phyloP scores from a whole-genome alignment of 2,888 invertebrate species.

The Cantharis rufa region DNA sequence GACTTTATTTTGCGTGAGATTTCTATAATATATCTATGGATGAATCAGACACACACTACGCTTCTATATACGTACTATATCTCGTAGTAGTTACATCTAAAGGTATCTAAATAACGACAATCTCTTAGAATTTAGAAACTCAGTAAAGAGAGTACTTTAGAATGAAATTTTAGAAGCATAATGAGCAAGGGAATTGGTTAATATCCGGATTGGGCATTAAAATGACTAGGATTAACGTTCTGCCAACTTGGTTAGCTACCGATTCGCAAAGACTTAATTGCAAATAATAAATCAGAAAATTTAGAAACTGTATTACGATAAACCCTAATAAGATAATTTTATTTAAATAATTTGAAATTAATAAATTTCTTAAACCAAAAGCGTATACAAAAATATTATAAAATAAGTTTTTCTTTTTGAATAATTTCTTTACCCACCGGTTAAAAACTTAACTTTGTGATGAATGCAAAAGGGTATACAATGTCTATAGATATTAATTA shows the following conservation, averaged over 20 bases:
- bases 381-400: neutral
- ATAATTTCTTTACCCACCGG: too few species aligned
- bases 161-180: slow-evolving; percentile 34
- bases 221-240: slow-evolving; percentile 44
- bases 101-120: slow-evolving; percentile 11
- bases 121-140: slow-evolving; percentile 9
- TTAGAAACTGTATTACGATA: slow-evolving; percentile 17
- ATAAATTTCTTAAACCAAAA: neutral
- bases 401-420: neutral
- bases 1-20: neutral
- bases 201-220: slow-evolving; percentile 47
- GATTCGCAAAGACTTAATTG: slow-evolving; percentile 42
- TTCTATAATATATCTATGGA: too few species aligned
- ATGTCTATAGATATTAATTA: too few species aligned
- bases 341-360: neutral
- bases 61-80: too few species aligned
- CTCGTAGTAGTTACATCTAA: neutral
- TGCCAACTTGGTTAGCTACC: slow-evolving; percentile 35
- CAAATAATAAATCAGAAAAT: slow-evolving; percentile 41
- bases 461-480: too few species aligned
- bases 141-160: slow-evolving; percentile 20
- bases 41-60: too few species aligned
- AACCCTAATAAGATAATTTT: neutral
- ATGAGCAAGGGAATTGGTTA: slow-evolving; percentile 47
- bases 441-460: too few species aligned